Percentiles rank a stretch among this genome's conserved stretches.
Evolutionary conservation across 2,797 vertebrate genomes (phyloP).

Genomic region (Pipistrellus kuhlii): DNA sequence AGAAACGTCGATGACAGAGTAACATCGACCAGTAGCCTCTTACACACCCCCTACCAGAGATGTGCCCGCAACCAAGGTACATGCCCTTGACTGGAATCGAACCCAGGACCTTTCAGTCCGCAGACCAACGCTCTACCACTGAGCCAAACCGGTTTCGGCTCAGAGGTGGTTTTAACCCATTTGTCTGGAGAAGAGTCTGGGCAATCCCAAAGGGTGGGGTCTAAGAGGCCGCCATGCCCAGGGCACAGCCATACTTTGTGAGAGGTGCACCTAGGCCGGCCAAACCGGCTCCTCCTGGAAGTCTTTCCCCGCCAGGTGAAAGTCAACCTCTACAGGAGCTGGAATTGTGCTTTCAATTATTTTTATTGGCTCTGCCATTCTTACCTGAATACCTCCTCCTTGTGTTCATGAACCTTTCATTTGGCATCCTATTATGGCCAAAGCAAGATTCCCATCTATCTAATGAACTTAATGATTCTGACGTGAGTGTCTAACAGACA

Average conservation of each 20-base stretch:
- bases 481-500: slow-evolving; percentile 56
- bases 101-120: too few species aligned
- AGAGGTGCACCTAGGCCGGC: background rate
- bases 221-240: background rate
- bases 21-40: too few species aligned
- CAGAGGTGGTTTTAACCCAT: background rate
- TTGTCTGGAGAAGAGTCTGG: background rate
- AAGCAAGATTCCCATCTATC: slow-evolving; percentile 62
- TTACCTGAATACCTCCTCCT: slow-evolving; percentile 32
- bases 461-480: slow-evolving; percentile 64
- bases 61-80: too few species aligned
- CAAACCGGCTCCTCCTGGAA: background rate
- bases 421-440: slow-evolving; percentile 24
- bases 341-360: background rate
- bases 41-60: too few species aligned
- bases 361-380: slow-evolving; percentile 59
- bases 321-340: background rate
- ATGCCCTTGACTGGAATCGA: too few species aligned
- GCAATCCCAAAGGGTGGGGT: background rate
- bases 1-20: too few species aligned
- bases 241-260: background rate
- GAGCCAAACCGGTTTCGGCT: too few species aligned
- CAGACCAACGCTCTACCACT: too few species aligned
- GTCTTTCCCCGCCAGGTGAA: background rate
- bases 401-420: slow-evolving; percentile 58